Evolutionary conservation across 2,888 invertebrate species (phyloP).

Genomic region (Drosophila longiperda): DNA sequence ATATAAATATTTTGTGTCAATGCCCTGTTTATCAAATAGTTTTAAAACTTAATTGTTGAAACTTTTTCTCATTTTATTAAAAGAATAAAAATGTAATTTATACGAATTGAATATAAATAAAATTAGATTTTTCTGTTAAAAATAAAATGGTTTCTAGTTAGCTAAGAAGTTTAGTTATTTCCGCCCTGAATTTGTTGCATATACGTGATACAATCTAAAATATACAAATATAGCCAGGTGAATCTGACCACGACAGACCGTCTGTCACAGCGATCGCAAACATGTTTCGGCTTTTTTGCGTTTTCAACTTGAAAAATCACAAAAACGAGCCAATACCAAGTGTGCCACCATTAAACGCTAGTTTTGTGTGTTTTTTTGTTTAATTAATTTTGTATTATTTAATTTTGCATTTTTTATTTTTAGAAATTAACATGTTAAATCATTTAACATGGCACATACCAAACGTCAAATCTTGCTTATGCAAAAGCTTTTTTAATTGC

Average conservation of each 20-base stretch:
- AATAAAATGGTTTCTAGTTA: too few species aligned
- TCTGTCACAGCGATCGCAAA: slow-evolving; percentile 49
- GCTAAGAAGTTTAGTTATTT: not conserved
- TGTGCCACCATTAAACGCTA: slow-evolving; percentile 24
- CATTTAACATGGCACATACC: slow-evolving; percentile 37
- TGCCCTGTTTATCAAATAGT: slow-evolving; percentile 17
- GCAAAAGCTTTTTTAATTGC: slow-evolving; percentile 49
- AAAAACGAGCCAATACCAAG: slow-evolving; percentile 31
- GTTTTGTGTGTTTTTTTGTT: slow-evolving; percentile 12
- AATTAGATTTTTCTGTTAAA: too few species aligned
- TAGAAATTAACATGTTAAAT: slow-evolving; percentile 51
- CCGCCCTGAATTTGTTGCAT: slow-evolving; percentile 35
- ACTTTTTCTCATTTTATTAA: not conserved
- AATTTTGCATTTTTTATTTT: slow-evolving; percentile 16
- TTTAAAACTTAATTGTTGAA: slow-evolving; percentile 14
- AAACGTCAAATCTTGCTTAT: slow-evolving; percentile 40
- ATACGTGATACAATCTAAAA: slow-evolving; percentile 13
- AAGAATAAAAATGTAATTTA: not conserved
- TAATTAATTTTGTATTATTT: slow-evolving; percentile 5
- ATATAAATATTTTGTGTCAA: slow-evolving; percentile 1
- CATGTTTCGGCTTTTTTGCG: slow-evolving; percentile 60
- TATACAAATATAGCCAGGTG: slow-evolving; percentile 32
- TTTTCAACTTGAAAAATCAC: slow-evolving; percentile 40
- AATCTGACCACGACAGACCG: slow-evolving; percentile 34
- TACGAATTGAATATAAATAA: not conserved